These are phyloP conservation scores for Catharus bicknelli DNA, from an alignment of 2,113 vertebrate species.

Conservation along the genomic window DNA sequence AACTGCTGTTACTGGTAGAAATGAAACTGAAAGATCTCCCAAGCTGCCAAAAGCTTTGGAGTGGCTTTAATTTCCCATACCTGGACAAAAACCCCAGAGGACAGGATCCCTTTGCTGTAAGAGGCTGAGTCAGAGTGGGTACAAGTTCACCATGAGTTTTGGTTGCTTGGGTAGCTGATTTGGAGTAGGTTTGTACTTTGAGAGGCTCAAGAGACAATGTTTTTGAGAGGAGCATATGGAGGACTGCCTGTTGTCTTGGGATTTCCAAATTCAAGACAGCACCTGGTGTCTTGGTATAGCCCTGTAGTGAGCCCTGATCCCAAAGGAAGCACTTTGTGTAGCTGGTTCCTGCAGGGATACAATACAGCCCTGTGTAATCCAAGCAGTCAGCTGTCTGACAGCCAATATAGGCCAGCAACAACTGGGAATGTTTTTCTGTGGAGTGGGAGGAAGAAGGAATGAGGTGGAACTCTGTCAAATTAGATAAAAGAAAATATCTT, in stretches of 20 bases:
- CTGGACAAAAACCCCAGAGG: not conserved
- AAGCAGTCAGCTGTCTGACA: conserved; percentile 50
- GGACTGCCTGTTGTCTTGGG: not conserved
- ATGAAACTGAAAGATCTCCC: not conserved
- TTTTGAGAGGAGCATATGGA: not conserved
- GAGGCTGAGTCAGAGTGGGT: not conserved
- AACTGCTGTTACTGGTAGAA: not conserved
- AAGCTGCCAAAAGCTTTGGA: not conserved
- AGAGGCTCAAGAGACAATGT: not conserved
- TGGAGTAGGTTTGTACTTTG: not conserved
- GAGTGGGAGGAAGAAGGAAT: conserved; percentile 16
- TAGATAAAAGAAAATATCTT: not conserved
- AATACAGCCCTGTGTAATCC: conserved; percentile 45
- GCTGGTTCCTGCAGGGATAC: conserved; percentile 8
- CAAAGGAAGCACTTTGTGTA: not conserved
- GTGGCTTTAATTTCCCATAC: not conserved
- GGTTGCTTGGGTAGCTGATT: not conserved
- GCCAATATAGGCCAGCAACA: conserved; percentile 12
- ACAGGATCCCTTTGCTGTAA: not conserved
- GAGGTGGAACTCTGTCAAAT: not conserved
- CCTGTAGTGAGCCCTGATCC: not conserved
- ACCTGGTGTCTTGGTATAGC: conserved; percentile 1
- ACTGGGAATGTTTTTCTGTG: conserved; percentile 51
- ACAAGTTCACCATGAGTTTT: not conserved
- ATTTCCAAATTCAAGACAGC: not conserved